Percentiles rank a stretch among this genome's conserved stretches.
Evolutionary conservation across 2,113 vertebrate species (phyloP).

Genomic region (Australoheros scitulus): DNA sequence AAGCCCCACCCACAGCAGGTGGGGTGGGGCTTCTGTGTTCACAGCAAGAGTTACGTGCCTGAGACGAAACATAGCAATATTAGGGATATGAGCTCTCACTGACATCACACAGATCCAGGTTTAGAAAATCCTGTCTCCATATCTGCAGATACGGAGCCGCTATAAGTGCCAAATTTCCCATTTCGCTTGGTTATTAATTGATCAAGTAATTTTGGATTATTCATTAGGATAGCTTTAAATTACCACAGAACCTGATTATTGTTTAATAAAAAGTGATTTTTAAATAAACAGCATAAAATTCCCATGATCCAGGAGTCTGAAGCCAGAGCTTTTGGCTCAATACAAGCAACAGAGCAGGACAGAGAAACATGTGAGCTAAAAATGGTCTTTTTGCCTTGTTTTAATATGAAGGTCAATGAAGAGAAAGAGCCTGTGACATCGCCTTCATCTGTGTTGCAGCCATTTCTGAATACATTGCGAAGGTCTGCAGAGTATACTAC

Average conservation of each 20-base stretch:
- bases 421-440: background rate
- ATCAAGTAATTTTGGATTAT: background rate
- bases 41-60: too few relatives aligned
- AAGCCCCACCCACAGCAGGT: background rate
- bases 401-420: slow-evolving; percentile 5
- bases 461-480: background rate
- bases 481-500: too few relatives aligned
- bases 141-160: too few relatives aligned
- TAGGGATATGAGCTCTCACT: background rate
- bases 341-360: background rate
- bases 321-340: background rate
- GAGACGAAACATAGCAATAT: background rate
- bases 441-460: background rate
- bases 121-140: too few relatives aligned
- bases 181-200: background rate
- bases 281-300: background rate
- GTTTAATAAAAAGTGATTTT: background rate
- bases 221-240: background rate
- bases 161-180: background rate
- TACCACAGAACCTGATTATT: background rate
- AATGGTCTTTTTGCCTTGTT: background rate
- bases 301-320: background rate
- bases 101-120: background rate
- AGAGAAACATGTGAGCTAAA: background rate
- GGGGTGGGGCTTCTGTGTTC: background rate